Percentiles rank a stretch among this genome's conserved stretches.
phyloP scores from a whole-genome alignment of 2,797 vertebrate genomes.

The Chelon auratus region DNA sequence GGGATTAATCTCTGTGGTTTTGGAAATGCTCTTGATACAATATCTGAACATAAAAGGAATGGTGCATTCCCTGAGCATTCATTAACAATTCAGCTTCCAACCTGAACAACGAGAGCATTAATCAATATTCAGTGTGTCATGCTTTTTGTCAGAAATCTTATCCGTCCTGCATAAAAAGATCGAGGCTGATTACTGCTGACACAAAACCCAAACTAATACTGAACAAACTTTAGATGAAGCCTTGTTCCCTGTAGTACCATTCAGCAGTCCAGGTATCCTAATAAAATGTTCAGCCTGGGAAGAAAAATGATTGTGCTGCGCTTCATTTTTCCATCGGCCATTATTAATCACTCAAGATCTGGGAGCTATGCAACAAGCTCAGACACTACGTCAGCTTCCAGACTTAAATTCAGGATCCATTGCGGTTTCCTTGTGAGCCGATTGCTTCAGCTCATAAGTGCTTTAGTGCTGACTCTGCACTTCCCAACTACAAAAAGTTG shows the following conservation, averaged over 20 bases:
- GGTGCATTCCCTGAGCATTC: background rate
- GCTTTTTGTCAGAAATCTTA: background rate
- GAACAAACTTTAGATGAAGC: constrained; percentile 4
- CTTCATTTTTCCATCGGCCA: background rate
- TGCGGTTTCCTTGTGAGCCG: constrained; percentile 17
- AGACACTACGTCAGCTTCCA: constrained; percentile 15
- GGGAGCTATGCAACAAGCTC: constrained; percentile 12
- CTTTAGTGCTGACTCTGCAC: constrained; percentile 42
- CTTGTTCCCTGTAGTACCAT: background rate
- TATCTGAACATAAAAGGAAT: background rate
- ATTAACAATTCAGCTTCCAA: background rate
- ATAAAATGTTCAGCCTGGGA: background rate
- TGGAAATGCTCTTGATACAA: too few relatives aligned
- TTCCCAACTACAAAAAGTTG: constrained; percentile 31
- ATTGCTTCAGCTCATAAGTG: constrained; percentile 31
- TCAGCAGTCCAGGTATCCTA: background rate
- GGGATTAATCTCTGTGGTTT: background rate
- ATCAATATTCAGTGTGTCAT: background rate
- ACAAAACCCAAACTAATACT: constrained; percentile 7
- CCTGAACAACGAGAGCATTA: background rate
- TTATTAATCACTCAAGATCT: background rate
- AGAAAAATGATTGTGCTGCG: background rate
- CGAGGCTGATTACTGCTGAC: background rate
- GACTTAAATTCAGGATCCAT: background rate
- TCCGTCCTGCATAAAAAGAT: constrained; percentile 4